Percentiles rank a stretch among this genome's conserved stretches.
phyloP scores from a whole-genome alignment of 2,113 vertebrate genomes.

The Caracal caracal region DNA sequence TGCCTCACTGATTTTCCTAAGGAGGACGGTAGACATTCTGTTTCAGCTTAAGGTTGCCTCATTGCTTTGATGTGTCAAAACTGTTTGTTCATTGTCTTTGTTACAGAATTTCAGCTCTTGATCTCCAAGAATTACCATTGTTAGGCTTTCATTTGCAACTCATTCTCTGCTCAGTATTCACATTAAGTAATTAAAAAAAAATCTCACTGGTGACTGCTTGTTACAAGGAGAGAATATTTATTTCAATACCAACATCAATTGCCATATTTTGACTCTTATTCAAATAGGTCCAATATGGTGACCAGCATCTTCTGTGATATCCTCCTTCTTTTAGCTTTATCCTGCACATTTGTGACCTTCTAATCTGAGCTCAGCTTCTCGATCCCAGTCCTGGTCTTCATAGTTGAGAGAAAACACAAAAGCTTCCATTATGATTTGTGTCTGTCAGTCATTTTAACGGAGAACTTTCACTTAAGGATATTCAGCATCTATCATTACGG shows the following conservation, averaged over 20 bases:
- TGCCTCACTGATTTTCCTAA: background rate
- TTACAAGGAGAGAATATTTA: background rate
- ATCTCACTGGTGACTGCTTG: background rate
- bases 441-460: background rate
- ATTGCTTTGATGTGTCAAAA: background rate
- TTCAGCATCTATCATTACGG: background rate
- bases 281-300: background rate
- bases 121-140: background rate
- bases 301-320: background rate
- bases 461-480: background rate
- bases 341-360: background rate
- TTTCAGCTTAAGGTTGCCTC: background rate
- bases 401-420: background rate
- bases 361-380: background rate
- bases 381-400: background rate
- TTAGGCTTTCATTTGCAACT: background rate
- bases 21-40: background rate
- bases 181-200: background rate
- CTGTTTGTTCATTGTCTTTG: background rate
- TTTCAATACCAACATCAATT: background rate
- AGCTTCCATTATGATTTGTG: background rate
- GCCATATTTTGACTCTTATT: background rate
- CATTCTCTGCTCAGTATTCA: background rate
- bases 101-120: background rate
- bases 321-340: background rate